These are phyloP conservation scores for Anguilla pacifica DNA, from an alignment of 2,797 vertebrate genomes.

Conservation along the genomic window DNA sequence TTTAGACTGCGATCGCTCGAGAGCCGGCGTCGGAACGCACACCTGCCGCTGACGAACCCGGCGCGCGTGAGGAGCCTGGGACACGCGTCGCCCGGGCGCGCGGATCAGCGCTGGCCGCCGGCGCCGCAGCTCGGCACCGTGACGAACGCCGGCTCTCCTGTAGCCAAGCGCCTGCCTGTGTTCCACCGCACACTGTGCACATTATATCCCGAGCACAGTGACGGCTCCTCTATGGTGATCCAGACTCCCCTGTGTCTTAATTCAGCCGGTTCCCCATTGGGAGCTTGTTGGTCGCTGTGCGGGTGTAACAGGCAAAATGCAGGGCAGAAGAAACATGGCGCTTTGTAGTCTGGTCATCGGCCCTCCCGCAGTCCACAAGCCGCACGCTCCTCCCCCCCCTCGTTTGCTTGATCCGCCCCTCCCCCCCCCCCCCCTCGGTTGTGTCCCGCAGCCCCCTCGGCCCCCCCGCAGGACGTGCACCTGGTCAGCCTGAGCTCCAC, in stretches of 20 bases:
- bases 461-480: constrained; percentile 94
- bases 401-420: no score
- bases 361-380: constrained; percentile 35
- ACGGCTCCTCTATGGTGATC: not conserved
- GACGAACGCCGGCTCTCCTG: not conserved
- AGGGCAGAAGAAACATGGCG: not conserved
- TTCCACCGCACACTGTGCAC: not conserved
- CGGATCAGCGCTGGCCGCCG: not conserved
- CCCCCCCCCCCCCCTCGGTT: constrained; percentile 43
- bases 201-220: not conserved
- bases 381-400: not conserved
- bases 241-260: not conserved
- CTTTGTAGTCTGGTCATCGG: not conserved
- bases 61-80: not conserved
- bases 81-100: not conserved
- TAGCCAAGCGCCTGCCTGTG: not conserved
- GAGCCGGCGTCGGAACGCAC: not conserved
- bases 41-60: not conserved
- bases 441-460: constrained; percentile 86
- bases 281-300: no score
- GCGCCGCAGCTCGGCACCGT: not conserved
- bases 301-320: not conserved
- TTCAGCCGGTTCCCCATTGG: no score
- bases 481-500: constrained; percentile 93
- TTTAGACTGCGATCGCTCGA: not conserved